Evolutionary conservation across 1,140 invertebrate species (phyloP).

Genomic region (Gryllus bimaculatus): DNA sequence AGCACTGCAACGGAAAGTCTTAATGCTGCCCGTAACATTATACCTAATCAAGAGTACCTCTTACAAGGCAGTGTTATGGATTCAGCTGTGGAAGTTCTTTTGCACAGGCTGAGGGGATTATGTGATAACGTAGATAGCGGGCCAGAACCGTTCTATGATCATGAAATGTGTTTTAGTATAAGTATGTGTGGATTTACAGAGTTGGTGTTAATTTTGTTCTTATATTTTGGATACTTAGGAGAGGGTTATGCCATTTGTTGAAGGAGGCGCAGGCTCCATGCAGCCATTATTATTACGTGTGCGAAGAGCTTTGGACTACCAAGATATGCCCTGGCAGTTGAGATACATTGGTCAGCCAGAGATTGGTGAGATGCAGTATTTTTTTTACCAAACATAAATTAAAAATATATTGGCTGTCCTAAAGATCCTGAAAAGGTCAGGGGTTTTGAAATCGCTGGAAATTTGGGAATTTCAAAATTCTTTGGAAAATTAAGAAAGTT

Average conservation of each 20-base stretch:
- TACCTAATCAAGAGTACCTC: constrained; percentile 83
- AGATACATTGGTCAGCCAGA: constrained; percentile 86
- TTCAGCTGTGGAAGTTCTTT: constrained; percentile 80
- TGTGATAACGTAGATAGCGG: constrained; percentile 90
- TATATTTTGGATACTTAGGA: not conserved
- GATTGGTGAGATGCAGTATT: constrained; percentile 37
- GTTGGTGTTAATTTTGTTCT: not conserved
- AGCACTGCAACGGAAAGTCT: constrained; percentile 67
- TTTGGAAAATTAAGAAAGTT: too few relatives aligned
- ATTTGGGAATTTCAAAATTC: not conserved
- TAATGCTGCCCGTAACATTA: constrained; percentile 67
- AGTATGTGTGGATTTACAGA: constrained; percentile 31
- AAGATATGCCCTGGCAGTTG: constrained; percentile 74
- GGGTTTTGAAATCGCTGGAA: too few relatives aligned
- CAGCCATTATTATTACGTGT: constrained; percentile 61
- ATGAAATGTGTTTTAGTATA: constrained; percentile 76
- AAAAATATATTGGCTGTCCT: too few relatives aligned
- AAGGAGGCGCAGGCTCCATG: constrained; percentile 40
- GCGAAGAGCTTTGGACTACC: constrained; percentile 61
- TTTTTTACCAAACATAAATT: too few relatives aligned
- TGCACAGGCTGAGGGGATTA: constrained; percentile 80
- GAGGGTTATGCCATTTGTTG: constrained; percentile 10
- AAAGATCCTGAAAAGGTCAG: too few relatives aligned
- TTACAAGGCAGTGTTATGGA: constrained; percentile 88
- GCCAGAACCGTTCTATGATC: constrained; percentile 84